Evolutionary conservation across 2,797 vertebrate species (phyloP), one percentile per base, ranked within the genome.

Genomic region (Platalea minor): DNA sequence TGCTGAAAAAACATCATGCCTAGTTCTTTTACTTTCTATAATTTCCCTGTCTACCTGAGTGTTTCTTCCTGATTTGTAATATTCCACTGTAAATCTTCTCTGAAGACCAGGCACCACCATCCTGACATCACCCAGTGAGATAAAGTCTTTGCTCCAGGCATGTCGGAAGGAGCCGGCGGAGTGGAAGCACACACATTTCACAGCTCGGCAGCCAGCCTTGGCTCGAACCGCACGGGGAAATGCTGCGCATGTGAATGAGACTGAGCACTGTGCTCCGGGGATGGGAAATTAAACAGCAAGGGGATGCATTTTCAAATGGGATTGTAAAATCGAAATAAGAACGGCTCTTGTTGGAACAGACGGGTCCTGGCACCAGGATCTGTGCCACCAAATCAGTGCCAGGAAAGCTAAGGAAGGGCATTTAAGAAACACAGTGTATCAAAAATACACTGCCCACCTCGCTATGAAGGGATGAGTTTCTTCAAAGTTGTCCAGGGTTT

Each of bases 101-200:
- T 0, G 3, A 60, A 70, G 51, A 43, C 43, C 48, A 68, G 64
- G 43, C 85, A 51, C 26, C 16, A 17, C 24, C 8, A 0, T 21
- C 31, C 63, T 64, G 43, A 50, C 11, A 2, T 39, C 91, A 72
- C 41, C 23, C 6, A 9, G 39, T 0, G 3, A 80, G 89, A 80
- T 45, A 37, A 80, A 77, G 65, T 21, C 67, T 51, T 39, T 64
- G 74, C 72, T 87, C 23, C 17, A 7, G 91, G 69, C 31, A 4
- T 0, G 0, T 28, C 0, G 6, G 39, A 24, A 61, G 70, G 70
- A 76, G 65, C 28, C 0, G 2, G 10, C 0, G 2, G 35, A 5
- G n/a, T 35, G 17, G 56, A 59, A 87, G 72, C 9, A 13, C n/a
- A 29, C 53, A 5, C 19, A 6, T 54, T 56, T 81, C 81, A 24